Evolutionary conservation across 2,113 vertebrate genomes (phyloP).

Genomic region (Phycodurus eques): DNA sequence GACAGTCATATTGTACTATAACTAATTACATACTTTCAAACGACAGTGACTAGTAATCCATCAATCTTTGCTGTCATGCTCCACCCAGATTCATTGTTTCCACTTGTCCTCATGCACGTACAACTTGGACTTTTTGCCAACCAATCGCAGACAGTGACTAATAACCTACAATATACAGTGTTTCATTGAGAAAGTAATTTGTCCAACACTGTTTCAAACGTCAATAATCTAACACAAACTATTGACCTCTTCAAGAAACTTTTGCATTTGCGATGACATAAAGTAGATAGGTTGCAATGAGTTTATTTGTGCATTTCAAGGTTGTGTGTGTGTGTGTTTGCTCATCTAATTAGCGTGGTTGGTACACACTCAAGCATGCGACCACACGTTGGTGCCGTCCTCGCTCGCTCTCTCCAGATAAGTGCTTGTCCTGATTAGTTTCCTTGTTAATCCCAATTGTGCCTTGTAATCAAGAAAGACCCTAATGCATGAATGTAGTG

Average conservation of each 20-base stretch:
- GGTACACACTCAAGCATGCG: slow-evolving; percentile 10
- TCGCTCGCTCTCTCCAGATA: slow-evolving; percentile 43
- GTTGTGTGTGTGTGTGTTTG: slow-evolving; percentile 28
- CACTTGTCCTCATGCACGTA: no score
- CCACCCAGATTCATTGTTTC: no score
- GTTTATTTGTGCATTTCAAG: slow-evolving; percentile 17
- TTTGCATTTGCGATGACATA: slow-evolving; percentile 17
- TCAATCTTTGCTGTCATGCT: no score
- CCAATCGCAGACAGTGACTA: not conserved
- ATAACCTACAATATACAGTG: not conserved
- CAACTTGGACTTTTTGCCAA: no score
- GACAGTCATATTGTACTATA: not conserved
- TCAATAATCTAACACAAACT: slow-evolving; percentile 16
- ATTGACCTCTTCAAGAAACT: slow-evolving; percentile 25
- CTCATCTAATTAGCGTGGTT: slow-evolving; percentile 25
- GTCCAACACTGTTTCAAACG: not conserved
- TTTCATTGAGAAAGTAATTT: not conserved
- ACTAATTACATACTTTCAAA: not conserved
- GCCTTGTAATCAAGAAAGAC: slow-evolving; percentile 59
- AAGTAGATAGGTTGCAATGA: slow-evolving; percentile 21
- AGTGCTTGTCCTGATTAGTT: slow-evolving; percentile 64
- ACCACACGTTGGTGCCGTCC: slow-evolving; percentile 21
- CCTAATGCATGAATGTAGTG: slow-evolving; percentile 25
- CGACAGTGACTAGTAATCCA: not conserved
- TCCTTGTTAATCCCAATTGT: slow-evolving; percentile 66